Evolutionary conservation across 2,113 vertebrate genomes (phyloP).

Genomic region (Craseonycteris thonglongyai): DNA sequence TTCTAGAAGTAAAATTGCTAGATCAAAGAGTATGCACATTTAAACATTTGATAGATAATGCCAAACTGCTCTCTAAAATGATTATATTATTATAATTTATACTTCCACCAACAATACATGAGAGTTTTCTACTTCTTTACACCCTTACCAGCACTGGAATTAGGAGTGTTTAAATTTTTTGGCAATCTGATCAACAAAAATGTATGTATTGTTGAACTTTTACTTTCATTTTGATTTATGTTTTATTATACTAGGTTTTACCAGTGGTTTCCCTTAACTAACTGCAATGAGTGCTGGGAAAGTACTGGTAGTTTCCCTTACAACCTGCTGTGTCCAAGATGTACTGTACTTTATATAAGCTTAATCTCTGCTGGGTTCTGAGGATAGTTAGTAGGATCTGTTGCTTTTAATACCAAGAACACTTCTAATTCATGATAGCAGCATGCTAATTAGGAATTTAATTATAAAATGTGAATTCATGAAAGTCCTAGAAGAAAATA

Average conservation of each 20-base stretch:
- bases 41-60: background rate
- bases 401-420: background rate
- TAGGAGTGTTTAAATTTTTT: background rate
- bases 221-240: background rate
- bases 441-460: background rate
- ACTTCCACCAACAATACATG: background rate
- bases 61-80: background rate
- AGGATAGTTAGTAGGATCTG: background rate
- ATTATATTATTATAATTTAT: background rate
- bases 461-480: background rate
- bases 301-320: background rate
- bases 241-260: background rate
- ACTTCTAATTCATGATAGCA: background rate
- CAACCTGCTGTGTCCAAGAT: background rate
- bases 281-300: background rate
- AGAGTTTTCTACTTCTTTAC: background rate
- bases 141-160: background rate
- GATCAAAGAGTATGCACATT: background rate
- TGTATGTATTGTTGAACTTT: background rate
- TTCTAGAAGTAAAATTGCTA: background rate
- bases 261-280: background rate
- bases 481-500: background rate
- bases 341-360: background rate
- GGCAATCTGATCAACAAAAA: background rate
- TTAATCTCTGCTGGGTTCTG: background rate